Conservation (phyloP, 64 coral and sea anemone genomes). For the Montipora cactus region DNA sequence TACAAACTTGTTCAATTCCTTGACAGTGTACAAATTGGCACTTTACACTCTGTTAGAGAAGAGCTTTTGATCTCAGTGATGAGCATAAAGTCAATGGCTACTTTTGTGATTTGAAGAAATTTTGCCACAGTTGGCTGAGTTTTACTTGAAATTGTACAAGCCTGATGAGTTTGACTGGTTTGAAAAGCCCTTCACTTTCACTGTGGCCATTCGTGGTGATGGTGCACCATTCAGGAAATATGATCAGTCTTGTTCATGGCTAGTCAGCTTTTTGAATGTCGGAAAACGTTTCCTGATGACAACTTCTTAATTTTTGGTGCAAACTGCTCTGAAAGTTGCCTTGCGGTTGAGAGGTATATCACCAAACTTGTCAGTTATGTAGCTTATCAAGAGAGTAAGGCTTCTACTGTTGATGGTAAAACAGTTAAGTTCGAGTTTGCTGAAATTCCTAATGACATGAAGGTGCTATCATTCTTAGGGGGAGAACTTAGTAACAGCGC, state of each 20-base stretch:
- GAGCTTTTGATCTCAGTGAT: conserved; percentile 48
- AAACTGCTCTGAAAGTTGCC: conserved; percentile 48
- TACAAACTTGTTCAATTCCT: conserved; percentile 59
- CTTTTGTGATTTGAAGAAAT: conserved; percentile 74
- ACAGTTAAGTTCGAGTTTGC: conserved; percentile 44
- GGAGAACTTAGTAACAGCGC: conserved; percentile 60
- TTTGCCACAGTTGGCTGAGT: conserved; percentile 67
- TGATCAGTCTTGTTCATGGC: conserved; percentile 33
- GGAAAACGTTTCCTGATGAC: background rate
- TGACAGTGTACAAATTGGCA: conserved; percentile 73
- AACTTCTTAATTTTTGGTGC: conserved; percentile 63
- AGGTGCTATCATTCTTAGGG: conserved; percentile 55
- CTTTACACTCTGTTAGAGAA: conserved; percentile 66
- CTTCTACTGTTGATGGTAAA: conserved; percentile 2
- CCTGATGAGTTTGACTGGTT: conserved; percentile 59
- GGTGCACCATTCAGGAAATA: conserved; percentile 47
- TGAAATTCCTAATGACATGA: conserved; percentile 83
- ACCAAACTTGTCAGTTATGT: conserved; percentile 9
- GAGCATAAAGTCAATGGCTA: conserved; percentile 69
- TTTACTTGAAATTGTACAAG: conserved; percentile 73
- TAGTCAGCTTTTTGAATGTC: conserved; percentile 61
- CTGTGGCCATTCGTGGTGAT: conserved; percentile 42
- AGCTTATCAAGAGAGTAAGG: background rate
- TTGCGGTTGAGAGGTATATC: conserved; percentile 15
- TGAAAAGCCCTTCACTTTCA: conserved; percentile 15